A percentile compares a stretch with the other conserved stretches of the same genome.
phyloP scores from a whole-genome alignment of 1,140 invertebrate species.

The Frieseomelitta varia region DNA sequence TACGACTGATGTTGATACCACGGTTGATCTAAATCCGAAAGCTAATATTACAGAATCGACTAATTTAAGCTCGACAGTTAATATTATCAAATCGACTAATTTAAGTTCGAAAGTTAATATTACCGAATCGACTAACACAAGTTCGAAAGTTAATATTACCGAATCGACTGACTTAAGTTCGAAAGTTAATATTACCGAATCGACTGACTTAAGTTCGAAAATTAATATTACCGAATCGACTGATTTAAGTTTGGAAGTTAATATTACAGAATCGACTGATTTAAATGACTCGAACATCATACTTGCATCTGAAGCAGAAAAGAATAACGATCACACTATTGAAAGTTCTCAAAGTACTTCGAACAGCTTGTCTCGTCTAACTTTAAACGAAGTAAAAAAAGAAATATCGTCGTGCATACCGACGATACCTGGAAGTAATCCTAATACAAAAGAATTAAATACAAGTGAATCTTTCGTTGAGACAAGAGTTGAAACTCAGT shows the following conservation, averaged over 20 bases:
- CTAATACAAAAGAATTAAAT: slow-evolving; percentile 1
- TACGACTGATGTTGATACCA: slow-evolving; percentile 56
- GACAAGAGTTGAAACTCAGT: neutral
- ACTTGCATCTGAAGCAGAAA: slow-evolving; percentile 44
- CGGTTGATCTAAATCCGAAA: slow-evolving; percentile 58
- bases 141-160: slow-evolving; percentile 49
- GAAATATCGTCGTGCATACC: neutral
- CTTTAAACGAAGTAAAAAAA: neutral
- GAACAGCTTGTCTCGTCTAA: slow-evolving; percentile 11
- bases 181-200: slow-evolving; percentile 43
- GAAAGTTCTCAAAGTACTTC: slow-evolving; percentile 6
- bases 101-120: slow-evolving; percentile 58
- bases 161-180: slow-evolving; percentile 61
- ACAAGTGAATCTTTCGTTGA: neutral
- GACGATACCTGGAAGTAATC: neutral
- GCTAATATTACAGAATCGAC: slow-evolving; percentile 40
- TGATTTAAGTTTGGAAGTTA: slow-evolving; percentile 50
- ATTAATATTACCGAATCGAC: slow-evolving; percentile 42
- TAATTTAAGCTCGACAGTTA: slow-evolving; percentile 61
- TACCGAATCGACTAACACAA: slow-evolving; percentile 55
- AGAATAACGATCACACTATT: slow-evolving; percentile 1
- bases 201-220: slow-evolving; percentile 60
- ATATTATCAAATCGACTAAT: slow-evolving; percentile 44
- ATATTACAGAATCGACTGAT: slow-evolving; percentile 46
- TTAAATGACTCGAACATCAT: slow-evolving; percentile 59